Conservation (phyloP, 2,113 vertebrate genomes). For the Nycticorax nycticorax region DNA sequence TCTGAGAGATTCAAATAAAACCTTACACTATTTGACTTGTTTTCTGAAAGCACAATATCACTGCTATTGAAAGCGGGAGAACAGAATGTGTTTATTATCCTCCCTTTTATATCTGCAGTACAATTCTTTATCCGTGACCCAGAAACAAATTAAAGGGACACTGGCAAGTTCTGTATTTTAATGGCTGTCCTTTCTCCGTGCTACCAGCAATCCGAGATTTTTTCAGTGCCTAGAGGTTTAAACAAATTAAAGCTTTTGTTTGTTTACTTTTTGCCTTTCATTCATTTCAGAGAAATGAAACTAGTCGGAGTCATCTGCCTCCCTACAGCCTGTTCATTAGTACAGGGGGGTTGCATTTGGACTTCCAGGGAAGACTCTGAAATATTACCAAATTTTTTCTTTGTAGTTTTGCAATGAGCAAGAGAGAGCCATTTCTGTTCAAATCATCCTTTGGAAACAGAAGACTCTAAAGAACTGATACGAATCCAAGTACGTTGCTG, state of each 20-base stretch:
- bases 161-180: slow-evolving; percentile 38
- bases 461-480: background rate
- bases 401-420: background rate
- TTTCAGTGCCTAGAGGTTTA: slow-evolving; percentile 1
- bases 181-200: background rate
- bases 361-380: background rate
- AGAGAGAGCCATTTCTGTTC: background rate
- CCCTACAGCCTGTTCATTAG: background rate
- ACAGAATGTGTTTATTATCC: background rate
- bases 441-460: background rate
- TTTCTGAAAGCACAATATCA: slow-evolving; percentile 6
- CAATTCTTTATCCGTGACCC: slow-evolving; percentile 36
- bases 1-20: background rate
- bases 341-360: background rate
- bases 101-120: background rate
- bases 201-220: background rate
- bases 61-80: background rate
- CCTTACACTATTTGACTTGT: background rate
- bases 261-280: slow-evolving; percentile 15
- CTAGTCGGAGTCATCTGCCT: background rate
- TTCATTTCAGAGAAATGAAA: background rate
- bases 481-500: rapidly evolving
- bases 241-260: slow-evolving; percentile 25
- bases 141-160: slow-evolving; percentile 35
- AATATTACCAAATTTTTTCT: background rate